Evolutionary conservation across 2,113 vertebrate species (phyloP).

Genomic region (Podiceps cristatus): DNA sequence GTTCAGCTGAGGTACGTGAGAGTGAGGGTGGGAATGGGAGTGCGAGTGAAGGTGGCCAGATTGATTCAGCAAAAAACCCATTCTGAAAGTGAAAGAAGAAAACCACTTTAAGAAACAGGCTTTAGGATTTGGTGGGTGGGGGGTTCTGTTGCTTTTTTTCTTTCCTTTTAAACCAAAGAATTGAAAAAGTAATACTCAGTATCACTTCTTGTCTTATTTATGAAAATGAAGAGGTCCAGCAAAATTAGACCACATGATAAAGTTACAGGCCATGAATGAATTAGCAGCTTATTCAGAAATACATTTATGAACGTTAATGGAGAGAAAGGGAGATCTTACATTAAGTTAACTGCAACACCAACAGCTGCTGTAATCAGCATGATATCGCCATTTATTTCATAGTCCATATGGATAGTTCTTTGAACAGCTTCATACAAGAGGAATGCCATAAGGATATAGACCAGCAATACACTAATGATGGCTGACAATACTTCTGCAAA

Average conservation of each 20-base stretch:
- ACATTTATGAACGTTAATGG: neutral
- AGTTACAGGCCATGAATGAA: neutral
- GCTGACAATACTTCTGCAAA: conserved; percentile 93
- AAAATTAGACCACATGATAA: neutral
- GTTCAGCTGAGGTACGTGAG: conserved; percentile 59
- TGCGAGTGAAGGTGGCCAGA: conserved; percentile 91
- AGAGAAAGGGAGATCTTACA: conserved; percentile 81
- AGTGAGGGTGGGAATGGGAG: conserved; percentile 80
- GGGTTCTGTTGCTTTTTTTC: neutral
- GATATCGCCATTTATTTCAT: conserved; percentile 93
- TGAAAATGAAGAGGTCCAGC: neutral
- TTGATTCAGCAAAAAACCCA: conserved; percentile 96
- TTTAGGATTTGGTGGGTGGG: neutral
- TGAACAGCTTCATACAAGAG: conserved; percentile 94
- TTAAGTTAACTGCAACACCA: conserved; percentile 93
- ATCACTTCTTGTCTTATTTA: neutral
- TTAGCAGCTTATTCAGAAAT: conserved; percentile 13
- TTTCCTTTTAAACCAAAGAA: neutral
- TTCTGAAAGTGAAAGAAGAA: conserved; percentile 79
- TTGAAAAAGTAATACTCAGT: neutral
- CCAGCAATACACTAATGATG: conserved; percentile 90
- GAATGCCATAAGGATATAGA: conserved; percentile 91
- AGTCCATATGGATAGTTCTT: conserved; percentile 92
- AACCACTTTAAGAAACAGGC: neutral
- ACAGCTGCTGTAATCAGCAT: conserved; percentile 98